phyloP scores from a whole-genome alignment of 2,888 invertebrate species.

The Hemithea aestivaria region DNA sequence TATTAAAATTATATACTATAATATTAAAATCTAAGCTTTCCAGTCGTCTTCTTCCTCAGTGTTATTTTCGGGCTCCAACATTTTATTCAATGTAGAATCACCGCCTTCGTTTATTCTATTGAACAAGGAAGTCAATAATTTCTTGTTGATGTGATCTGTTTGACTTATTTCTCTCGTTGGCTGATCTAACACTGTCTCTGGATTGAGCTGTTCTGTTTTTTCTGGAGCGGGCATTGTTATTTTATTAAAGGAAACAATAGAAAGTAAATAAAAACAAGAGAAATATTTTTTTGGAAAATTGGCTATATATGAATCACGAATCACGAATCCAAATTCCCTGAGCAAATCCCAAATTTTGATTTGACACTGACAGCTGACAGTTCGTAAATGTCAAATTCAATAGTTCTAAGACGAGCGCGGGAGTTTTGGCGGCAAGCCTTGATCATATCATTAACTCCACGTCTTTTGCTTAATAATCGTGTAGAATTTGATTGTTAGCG shows the following conservation, averaged over 20 bases:
- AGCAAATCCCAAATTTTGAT: too few species aligned
- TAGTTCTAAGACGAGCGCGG: too few species aligned
- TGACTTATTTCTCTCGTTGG: conserved; percentile 75
- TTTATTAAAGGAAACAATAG: conserved; percentile 1
- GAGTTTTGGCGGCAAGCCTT: too few species aligned
- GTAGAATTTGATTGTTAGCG: too few species aligned
- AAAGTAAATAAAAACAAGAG: conserved; percentile 30
- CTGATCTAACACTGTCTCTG: conserved; percentile 29
- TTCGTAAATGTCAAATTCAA: too few species aligned
- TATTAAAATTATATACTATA: too few species aligned
- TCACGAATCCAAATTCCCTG: too few species aligned
- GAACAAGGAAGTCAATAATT: conserved; percentile 80
- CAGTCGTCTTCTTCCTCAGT: conserved; percentile 59
- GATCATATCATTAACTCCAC: too few species aligned
- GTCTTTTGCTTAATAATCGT: too few species aligned
- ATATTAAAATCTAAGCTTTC: conserved; percentile 41
- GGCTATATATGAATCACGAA: conserved; percentile 9
- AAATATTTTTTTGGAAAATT: too few species aligned
- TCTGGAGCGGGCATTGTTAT: conserved; percentile 61
- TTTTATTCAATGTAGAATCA: conserved; percentile 47
- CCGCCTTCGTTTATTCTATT: conserved; percentile 76
- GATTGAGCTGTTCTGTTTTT: conserved; percentile 37
- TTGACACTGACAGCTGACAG: too few species aligned
- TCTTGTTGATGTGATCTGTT: conserved; percentile 84
- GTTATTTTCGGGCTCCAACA: conserved; percentile 53